Evolutionary conservation across 2,113 vertebrate genomes (phyloP).

Genomic region (Suricata suricatta): DNA sequence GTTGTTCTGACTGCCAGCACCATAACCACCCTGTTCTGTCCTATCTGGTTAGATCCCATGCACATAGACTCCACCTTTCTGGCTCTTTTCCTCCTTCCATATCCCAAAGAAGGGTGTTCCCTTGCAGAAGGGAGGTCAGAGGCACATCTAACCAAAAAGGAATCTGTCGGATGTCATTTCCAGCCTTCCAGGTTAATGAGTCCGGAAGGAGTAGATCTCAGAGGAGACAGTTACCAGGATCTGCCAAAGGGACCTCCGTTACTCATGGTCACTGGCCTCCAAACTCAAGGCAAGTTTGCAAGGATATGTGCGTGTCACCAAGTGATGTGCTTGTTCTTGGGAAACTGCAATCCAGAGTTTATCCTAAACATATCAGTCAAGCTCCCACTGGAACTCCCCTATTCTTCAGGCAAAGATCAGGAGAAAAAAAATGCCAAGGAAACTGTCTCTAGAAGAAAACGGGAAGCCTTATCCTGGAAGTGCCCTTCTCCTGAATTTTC

Average conservation of each 20-base stretch:
- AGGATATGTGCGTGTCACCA: not conserved
- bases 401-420: not conserved
- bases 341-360: constrained; percentile 51
- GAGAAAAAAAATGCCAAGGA: constrained; percentile 12
- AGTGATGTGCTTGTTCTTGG: constrained; percentile 25
- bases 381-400: constrained; percentile 2
- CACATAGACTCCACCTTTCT: not conserved
- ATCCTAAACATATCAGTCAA: constrained; percentile 16
- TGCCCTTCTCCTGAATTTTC: constrained; percentile 6
- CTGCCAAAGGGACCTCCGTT: not conserved
- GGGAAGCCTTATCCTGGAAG: constrained; percentile 12
- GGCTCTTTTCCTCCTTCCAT: not conserved
- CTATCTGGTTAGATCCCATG: not conserved
- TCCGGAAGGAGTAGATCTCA: not conserved
- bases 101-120: not conserved
- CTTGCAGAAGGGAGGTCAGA: not conserved
- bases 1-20: no score
- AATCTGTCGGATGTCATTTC: not conserved
- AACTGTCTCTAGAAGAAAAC: not conserved
- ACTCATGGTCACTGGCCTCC: not conserved
- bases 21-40: not conserved
- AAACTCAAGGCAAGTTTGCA: not conserved
- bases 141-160: not conserved
- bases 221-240: no score
- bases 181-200: not conserved